phyloP scores from a whole-genome alignment of 2,888 invertebrate genomes.

The Volucella inflata region DNA sequence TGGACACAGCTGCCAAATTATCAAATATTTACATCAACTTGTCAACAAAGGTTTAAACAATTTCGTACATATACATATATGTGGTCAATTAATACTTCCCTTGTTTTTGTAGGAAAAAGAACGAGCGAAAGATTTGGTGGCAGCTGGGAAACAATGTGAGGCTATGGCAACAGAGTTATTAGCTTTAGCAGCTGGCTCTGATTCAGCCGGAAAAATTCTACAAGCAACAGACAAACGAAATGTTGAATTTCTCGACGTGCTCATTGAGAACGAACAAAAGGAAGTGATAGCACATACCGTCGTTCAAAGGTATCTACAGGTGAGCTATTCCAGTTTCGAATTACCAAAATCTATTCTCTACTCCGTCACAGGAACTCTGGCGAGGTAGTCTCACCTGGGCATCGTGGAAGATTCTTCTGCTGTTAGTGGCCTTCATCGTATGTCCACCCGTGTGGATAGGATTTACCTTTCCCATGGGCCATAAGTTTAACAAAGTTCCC shows the following conservation, averaged over 20 bases:
- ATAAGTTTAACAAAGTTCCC: constrained; percentile 98
- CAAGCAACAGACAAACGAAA: constrained; percentile 97
- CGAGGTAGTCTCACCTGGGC: constrained; percentile 98
- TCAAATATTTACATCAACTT: constrained; percentile 95
- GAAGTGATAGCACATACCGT: constrained; percentile 98
- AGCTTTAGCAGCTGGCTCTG: constrained; percentile 96
- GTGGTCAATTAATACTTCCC: background rate
- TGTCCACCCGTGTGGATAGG: constrained; percentile 98
- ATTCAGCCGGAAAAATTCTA: constrained; percentile 96
- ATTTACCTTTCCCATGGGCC: constrained; percentile 96
- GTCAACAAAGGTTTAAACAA: constrained; percentile 90
- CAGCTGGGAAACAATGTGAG: constrained; percentile 98
- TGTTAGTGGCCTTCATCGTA: constrained; percentile 95
- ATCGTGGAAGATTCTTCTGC: constrained; percentile 95
- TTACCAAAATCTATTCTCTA: constrained; percentile 45
- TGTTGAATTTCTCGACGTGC: constrained; percentile 96
- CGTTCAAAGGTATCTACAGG: constrained; percentile 97
- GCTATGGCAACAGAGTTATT: constrained; percentile 98
- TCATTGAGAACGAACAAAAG: constrained; percentile 99
- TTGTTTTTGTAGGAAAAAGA: constrained; percentile 91
- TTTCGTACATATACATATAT: too few relatives aligned
- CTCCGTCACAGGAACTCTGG: constrained; percentile 94
- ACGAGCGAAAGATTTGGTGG: constrained; percentile 97
- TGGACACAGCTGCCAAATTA: constrained; percentile 98
- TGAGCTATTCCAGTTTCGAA: constrained; percentile 83